phyloP scores from a whole-genome alignment of 2,797 vertebrate species.

The Danio albolineatus region DNA sequence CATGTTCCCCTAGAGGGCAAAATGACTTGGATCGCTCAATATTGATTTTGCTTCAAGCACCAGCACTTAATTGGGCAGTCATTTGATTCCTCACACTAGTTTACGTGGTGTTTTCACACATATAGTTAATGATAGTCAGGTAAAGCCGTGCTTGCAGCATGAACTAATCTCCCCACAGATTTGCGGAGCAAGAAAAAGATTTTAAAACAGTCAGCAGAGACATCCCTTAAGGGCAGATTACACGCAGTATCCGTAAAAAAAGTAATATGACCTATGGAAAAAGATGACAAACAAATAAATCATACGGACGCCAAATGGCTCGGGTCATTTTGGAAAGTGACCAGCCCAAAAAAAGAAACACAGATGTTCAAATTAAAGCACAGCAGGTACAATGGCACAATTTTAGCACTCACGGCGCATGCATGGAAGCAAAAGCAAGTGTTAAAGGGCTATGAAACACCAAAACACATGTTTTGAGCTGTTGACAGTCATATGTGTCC shows the following conservation, averaged over 20 bases:
- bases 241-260: constrained; percentile 6
- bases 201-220: background rate
- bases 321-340: constrained; percentile 47
- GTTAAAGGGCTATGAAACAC: no score
- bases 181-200: background rate
- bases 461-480: no score
- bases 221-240: constrained; percentile 7
- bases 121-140: constrained; percentile 46
- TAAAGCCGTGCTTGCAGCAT: constrained; percentile 2
- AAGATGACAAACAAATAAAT: constrained; percentile 56
- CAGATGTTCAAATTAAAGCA: constrained; percentile 41
- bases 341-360: constrained; percentile 40
- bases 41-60: constrained; percentile 49
- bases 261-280: constrained; percentile 24
- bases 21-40: constrained; percentile 49
- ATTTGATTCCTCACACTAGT: constrained; percentile 51
- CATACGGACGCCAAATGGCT: constrained; percentile 58
- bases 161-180: background rate
- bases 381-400: constrained; percentile 17
- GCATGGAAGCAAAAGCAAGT: background rate
- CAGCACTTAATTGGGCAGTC: constrained; percentile 54
- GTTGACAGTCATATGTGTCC: no score
- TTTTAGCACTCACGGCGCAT: background rate
- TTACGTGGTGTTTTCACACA: constrained; percentile 53
- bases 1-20: constrained; percentile 29